Evolutionary conservation across 2,888 invertebrate genomes (phyloP).

Genomic region (Leistus spinibarbis): DNA sequence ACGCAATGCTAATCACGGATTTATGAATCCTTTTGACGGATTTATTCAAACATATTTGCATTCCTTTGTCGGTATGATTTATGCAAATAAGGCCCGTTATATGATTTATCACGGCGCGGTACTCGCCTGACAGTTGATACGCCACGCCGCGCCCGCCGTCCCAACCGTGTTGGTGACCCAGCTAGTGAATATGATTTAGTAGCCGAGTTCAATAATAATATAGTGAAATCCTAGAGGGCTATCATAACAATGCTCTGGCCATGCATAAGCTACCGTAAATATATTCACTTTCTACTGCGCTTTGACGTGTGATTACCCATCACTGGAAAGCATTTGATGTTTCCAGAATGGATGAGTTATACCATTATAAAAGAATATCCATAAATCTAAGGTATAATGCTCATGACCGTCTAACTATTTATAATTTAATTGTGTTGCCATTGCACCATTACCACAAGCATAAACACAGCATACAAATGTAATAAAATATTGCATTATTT

Average conservation of each 20-base stretch:
- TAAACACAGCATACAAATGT: neutral
- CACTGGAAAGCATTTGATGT: neutral
- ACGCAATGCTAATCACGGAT: slow-evolving; percentile 4
- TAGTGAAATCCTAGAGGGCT: neutral
- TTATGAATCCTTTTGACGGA: slow-evolving; percentile 10
- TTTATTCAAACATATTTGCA: slow-evolving; percentile 6
- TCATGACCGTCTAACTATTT: neutral
- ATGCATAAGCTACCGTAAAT: neutral
- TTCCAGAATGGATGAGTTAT: neutral
- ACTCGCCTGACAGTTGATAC: neutral
- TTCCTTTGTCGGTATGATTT: slow-evolving; percentile 1
- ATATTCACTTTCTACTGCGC: neutral
- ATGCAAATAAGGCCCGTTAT: slow-evolving; percentile 2
- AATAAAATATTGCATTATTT: neutral
- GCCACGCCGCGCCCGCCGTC: no score
- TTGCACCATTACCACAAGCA: neutral
- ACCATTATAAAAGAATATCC: neutral
- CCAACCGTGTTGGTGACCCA: neutral
- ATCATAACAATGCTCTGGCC: neutral
- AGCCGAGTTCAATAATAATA: neutral
- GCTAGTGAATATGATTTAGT: neutral
- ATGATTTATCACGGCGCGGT: slow-evolving; percentile 1
- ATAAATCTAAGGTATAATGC: neutral
- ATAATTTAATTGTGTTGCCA: neutral
- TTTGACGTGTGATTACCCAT: neutral